These are phyloP conservation scores for Channa striata DNA, from an alignment of 2,797 vertebrate genomes.

Conservation along the genomic window DNA sequence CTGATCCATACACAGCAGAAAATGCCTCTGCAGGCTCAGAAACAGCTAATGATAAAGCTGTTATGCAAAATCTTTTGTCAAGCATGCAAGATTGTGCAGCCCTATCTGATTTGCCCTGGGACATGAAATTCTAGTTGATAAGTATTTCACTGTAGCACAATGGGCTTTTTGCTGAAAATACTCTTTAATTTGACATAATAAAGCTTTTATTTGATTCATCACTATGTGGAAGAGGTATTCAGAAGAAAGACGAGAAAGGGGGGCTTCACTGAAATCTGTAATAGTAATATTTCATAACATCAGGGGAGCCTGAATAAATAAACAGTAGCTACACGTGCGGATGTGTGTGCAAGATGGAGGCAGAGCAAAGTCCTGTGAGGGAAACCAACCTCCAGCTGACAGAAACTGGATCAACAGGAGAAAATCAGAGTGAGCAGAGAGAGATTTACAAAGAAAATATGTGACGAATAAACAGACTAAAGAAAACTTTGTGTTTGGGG, in stretches of 20 bases:
- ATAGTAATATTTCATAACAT: slow-evolving; percentile 13
- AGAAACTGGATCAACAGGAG: slow-evolving; percentile 25
- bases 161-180: not conserved
- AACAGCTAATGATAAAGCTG: slow-evolving; percentile 37
- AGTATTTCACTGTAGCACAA: slow-evolving; percentile 13
- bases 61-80: slow-evolving; percentile 59
- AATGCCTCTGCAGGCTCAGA: slow-evolving; percentile 28
- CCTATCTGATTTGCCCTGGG: slow-evolving; percentile 41
- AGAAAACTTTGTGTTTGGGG: slow-evolving; percentile 4
- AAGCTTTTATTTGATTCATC: slow-evolving; percentile 4
- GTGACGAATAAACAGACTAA: slow-evolving; percentile 25
- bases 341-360: slow-evolving; percentile 16
- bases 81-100: slow-evolving; percentile 13
- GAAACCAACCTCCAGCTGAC: slow-evolving; percentile 25
- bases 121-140: slow-evolving; percentile 24
- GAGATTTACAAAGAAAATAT: slow-evolving; percentile 19
- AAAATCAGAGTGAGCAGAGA: slow-evolving; percentile 1
- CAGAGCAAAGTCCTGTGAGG: slow-evolving; percentile 2
- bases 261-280: slow-evolving; percentile 13
- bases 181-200: not conserved
- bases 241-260: not conserved
- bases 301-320: slow-evolving; percentile 26
- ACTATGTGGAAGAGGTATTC: slow-evolving; percentile 9
- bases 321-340: not conserved
- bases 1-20: slow-evolving; percentile 41